phyloP scores from a whole-genome alignment of 2,113 vertebrate species.

The Parotia lawesii region DNA sequence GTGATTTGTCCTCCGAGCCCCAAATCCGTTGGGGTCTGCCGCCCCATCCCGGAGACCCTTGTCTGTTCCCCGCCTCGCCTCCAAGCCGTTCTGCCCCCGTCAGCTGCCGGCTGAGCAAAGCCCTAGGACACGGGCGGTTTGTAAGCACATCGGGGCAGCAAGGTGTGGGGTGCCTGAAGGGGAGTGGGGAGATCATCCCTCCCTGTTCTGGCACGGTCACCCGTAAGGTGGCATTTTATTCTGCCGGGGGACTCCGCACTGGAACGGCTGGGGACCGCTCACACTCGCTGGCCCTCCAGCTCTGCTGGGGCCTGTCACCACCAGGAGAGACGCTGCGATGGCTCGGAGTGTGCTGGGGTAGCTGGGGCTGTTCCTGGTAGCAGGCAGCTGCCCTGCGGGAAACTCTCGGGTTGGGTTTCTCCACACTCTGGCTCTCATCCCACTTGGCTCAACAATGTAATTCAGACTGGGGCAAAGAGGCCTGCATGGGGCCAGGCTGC shows the following conservation, averaged over 20 bases:
- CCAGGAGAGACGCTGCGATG: neutral
- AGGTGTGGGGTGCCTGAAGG: no score
- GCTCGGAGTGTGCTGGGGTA: neutral
- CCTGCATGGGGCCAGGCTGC: neutral
- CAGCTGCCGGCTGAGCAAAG: neutral
- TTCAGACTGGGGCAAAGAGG: neutral
- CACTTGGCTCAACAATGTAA: neutral
- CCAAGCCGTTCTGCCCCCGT: neutral
- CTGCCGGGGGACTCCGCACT: neutral
- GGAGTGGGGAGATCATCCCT: fast-evolving
- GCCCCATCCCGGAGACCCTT: neutral
- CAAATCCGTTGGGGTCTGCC: neutral
- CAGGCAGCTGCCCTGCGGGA: neutral
- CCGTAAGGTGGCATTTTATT: neutral
- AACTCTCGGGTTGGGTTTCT: neutral
- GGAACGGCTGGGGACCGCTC: neutral
- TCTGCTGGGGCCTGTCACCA: neutral
- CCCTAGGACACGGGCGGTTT: neutral
- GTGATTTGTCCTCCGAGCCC: neutral
- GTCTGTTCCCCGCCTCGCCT: neutral
- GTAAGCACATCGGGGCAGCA: neutral
- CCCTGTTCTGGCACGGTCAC: neutral
- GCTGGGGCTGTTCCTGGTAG: neutral
- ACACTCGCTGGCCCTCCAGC: neutral
- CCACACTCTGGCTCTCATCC: neutral